phyloP scores from a whole-genome alignment of 2,888 invertebrate species.

The Orthonevra nobilis region DNA sequence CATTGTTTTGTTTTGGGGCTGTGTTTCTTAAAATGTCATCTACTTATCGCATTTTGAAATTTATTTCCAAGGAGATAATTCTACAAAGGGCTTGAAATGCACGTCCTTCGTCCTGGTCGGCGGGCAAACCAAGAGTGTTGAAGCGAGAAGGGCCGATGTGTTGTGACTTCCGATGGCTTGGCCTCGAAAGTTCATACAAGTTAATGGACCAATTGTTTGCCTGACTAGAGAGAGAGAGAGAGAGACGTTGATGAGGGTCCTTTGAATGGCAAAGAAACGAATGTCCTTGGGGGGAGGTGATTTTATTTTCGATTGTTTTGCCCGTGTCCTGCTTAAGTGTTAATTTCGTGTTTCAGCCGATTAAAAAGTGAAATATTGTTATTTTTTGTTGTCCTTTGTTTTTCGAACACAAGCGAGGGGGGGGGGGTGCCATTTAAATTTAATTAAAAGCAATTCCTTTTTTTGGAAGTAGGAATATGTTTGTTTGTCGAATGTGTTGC shows the following conservation, averaged over 20 bases:
- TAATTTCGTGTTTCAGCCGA: conserved; percentile 68
- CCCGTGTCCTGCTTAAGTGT: conserved; percentile 52
- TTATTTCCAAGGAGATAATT: conserved; percentile 68
- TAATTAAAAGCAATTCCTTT: conserved; percentile 63
- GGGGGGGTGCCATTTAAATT: conserved; percentile 52
- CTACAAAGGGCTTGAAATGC: conserved; percentile 65
- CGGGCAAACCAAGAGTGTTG: conserved; percentile 5
- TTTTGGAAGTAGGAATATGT: no score
- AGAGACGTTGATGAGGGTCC: conserved; percentile 54
- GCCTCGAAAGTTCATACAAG: conserved; percentile 18
- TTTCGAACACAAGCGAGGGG: neutral
- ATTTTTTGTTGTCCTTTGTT: conserved; percentile 23
- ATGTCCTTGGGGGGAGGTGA: conserved; percentile 54
- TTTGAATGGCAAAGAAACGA: neutral
- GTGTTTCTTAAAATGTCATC: conserved; percentile 67
- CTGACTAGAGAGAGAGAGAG: no score
- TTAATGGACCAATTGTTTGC: conserved; percentile 65
- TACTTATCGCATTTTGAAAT: conserved; percentile 70
- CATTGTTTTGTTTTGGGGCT: conserved; percentile 57
- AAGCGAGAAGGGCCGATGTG: neutral
- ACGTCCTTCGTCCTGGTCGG: conserved; percentile 42
- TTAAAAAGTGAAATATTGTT: conserved; percentile 70
- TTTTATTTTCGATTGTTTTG: conserved; percentile 20
- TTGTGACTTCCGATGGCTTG: conserved; percentile 26
- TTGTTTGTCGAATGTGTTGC: conserved; percentile 33